Evolutionary conservation across 1,140 invertebrate species (phyloP), one percentile per base, ranked within the genome.

Genomic region (Centruroides sculpturatus): DNA sequence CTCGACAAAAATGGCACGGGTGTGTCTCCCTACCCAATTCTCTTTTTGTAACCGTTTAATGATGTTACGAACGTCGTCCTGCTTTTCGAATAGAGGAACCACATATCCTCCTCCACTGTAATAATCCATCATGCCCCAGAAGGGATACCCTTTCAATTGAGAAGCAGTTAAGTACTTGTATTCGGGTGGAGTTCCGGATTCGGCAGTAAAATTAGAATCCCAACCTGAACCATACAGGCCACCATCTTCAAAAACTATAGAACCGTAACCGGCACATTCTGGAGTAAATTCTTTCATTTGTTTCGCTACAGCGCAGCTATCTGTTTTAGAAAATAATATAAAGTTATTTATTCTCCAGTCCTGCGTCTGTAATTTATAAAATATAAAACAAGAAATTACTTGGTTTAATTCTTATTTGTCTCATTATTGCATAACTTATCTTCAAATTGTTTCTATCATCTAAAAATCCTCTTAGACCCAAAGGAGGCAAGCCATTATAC

Each of bases 21-120:
- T 81, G 52, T 74, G 70, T 55, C 70, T 66, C 57, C 80, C 78
- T 8, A 80, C 75, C 80, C 80, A 81, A 8, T 67, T 58, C 55
- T 75, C 68, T 1, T 64, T 56, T 57, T 76, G 59, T 35, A 80
- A 66, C 34, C 67, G 46, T 5, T 69, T 54, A 56, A 79, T 69
- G 46, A 70, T 69, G 3, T 59, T 50, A 12, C 64, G 62, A 11
- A 79, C 64, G 5, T 41, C 41, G 1, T 41, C 41, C 3, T 41
- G 41, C 6, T 70, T 68, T 0, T 64, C 47, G 46, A 68, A 66
- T 3, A 81, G 64, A 41, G 70, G 66, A 0, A 75, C 70, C 11
- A 79, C 68, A 65, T 81, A 81, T 2, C 80, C 80, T 35, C 79
- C 79, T 13, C 79, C 79, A 35, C 71, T 65, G 66, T 81, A 81